Evolutionary conservation across 2,888 invertebrate species (phyloP).

Genomic region (Lasioglossum marginatum): DNA sequence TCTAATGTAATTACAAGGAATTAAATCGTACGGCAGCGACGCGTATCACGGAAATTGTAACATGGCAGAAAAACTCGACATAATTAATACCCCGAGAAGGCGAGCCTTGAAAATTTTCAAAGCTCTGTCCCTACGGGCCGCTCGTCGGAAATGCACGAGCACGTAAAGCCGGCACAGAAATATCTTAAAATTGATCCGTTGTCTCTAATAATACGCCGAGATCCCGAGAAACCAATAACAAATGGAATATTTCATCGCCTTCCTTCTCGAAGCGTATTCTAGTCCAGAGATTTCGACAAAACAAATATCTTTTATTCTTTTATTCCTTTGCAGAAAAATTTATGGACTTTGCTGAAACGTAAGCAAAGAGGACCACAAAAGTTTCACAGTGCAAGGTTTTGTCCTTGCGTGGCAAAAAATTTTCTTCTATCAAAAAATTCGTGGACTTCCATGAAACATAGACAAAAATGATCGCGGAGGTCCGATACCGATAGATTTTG

Average conservation of each 20-base stretch:
- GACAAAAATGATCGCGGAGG: neutral
- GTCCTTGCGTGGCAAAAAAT: too few relatives aligned
- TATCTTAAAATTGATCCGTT: conserved; percentile 1
- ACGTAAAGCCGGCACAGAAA: neutral
- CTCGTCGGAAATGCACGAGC: neutral
- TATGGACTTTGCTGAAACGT: too few relatives aligned
- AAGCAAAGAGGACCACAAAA: too few relatives aligned
- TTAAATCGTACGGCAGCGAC: neutral
- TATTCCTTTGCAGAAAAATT: neutral
- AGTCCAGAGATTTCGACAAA: neutral
- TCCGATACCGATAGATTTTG: neutral
- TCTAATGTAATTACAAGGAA: conserved; percentile 9
- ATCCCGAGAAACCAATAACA: neutral
- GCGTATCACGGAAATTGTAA: neutral
- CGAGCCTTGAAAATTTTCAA: neutral
- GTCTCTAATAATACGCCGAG: neutral
- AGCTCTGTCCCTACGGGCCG: neutral
- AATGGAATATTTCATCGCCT: conserved; percentile 5
- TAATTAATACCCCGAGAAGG: neutral
- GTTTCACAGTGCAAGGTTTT: too few relatives aligned
- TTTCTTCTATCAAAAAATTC: neutral
- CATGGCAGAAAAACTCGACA: neutral
- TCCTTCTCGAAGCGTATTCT: neutral
- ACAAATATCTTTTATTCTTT: neutral
- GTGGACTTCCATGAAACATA: neutral